Evolutionary conservation across 2,113 vertebrate species (phyloP), one percentile per base, ranked within the genome.

Genomic region (Notarius lentiginosus): DNA sequence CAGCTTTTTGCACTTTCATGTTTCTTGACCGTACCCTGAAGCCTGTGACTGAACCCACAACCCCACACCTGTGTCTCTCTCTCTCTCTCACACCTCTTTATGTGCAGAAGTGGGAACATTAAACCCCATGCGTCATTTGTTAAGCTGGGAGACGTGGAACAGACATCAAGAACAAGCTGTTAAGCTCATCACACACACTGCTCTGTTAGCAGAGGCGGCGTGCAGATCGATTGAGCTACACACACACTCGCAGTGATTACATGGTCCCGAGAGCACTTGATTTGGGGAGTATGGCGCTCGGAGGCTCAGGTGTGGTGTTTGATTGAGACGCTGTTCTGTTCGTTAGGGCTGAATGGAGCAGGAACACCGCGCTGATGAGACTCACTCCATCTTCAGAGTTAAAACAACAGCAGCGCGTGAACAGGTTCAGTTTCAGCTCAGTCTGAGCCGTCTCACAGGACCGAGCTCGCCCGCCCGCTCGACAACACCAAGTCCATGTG

Each of bases 111-210:
- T 30, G 27, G 55, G 11, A 30, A 55, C 5, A 12, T 24, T 24
- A 41, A 15, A 41, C 49, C 18, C 24, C 4, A 11, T 73, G 51
- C 1, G 9, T 24, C 27, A 24, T 22, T 34, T 20, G 65, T 83
- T 73, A 60, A 80, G 4, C 30, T 7, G 5, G 15, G 7, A 58
- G 27, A 83, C 18, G 17, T 47, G 53, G 70, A 84, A 79, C 12
- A 60, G 82, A 79, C 68, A 18, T 7, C 2, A 6, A 41, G 41
- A 41, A 41, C 41, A 41, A 41, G 41, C n/a, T 73, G 47, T 79
- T 41, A 73, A 17, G 55, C 82, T 88, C 79, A 20, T 85, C 22
- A 88, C 83, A 87, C 68, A 82, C 80, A 87, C 47, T 17, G 66
- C 73, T 55, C 34, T 17, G 82, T 49, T 20, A 73, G 70, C 75